A percentile compares a stretch with the other conserved stretches of the same genome.
These are phyloP conservation scores for Gandaritis pyraliata DNA, from an alignment of 2,888 invertebrate species.

Conservation along the genomic window DNA sequence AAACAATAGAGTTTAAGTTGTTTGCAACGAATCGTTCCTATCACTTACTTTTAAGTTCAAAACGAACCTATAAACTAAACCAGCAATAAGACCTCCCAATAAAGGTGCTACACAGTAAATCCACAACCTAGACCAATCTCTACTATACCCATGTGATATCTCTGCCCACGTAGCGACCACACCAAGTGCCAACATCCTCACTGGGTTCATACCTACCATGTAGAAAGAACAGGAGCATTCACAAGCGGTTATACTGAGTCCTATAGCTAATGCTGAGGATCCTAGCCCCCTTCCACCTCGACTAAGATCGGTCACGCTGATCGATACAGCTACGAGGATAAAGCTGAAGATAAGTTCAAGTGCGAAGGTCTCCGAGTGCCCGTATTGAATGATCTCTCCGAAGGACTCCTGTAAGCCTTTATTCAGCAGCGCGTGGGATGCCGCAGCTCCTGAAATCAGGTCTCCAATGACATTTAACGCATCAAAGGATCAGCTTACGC, in stretches of 20 bases:
- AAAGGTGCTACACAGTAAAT: constrained; percentile 49
- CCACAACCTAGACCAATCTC: constrained; percentile 45
- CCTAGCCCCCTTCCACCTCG: constrained; percentile 49
- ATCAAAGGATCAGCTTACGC: neutral
- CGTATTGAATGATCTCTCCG: constrained; percentile 40
- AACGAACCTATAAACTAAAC: constrained; percentile 45
- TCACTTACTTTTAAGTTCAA: constrained; percentile 28
- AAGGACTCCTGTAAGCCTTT: constrained; percentile 34
- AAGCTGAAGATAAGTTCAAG: constrained; percentile 51
- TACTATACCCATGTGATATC: constrained; percentile 1
- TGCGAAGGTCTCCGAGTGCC: constrained; percentile 36
- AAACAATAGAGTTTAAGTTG: no score
- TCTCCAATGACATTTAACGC: no score
- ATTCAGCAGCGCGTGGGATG: constrained; percentile 42
- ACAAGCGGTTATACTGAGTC: constrained; percentile 48
- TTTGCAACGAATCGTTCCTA: neutral
- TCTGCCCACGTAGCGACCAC: constrained; percentile 5
- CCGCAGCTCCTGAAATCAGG: constrained; percentile 45
- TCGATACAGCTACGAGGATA: constrained; percentile 43
- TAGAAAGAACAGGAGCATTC: constrained; percentile 46
- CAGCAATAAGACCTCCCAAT: constrained; percentile 45
- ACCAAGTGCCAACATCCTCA: constrained; percentile 46
- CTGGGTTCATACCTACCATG: constrained; percentile 49
- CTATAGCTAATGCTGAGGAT: constrained; percentile 50
- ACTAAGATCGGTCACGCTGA: constrained; percentile 44